phyloP scores from a whole-genome alignment of 2,888 invertebrate genomes.

The Piscicola geometra region DNA sequence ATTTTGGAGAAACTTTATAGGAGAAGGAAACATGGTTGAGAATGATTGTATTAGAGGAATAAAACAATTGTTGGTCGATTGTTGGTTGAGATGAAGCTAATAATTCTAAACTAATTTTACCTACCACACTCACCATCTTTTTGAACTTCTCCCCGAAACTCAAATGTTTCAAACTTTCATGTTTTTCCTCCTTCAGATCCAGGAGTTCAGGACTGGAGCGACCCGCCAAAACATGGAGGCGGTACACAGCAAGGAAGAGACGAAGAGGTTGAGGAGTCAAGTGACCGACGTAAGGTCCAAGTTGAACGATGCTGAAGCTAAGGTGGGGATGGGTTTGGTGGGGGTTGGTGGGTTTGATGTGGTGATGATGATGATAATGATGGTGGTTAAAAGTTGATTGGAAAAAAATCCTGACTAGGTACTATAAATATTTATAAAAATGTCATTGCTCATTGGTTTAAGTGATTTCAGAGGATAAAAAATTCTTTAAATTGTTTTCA shows the following conservation, averaged over 20 bases:
- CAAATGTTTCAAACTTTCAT: background rate
- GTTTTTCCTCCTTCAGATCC: slow-evolving; percentile 50
- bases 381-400: background rate
- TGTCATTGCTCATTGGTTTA: too few species aligned
- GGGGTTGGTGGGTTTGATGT: background rate
- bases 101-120: too few species aligned
- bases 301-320: slow-evolving; percentile 58
- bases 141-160: too few species aligned
- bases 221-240: slow-evolving; percentile 58
- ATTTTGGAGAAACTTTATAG: too few species aligned
- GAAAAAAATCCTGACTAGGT: background rate
- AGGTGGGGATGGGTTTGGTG: slow-evolving; percentile 52
- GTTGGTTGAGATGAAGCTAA: too few species aligned
- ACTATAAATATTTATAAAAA: too few species aligned
- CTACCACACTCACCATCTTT: too few species aligned
- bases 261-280: slow-evolving; percentile 56
- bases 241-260: slow-evolving; percentile 57
- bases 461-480: too few species aligned
- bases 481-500: too few species aligned
- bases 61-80: background rate
- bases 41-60: too few species aligned
- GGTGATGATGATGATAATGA: background rate
- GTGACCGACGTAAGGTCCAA: slow-evolving; percentile 57
- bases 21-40: too few species aligned
- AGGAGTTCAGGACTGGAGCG: slow-evolving; percentile 59